These are phyloP conservation scores for Agrenia bidenticulata DNA, from an alignment of 2,888 invertebrate genomes.

Conservation along the genomic window DNA sequence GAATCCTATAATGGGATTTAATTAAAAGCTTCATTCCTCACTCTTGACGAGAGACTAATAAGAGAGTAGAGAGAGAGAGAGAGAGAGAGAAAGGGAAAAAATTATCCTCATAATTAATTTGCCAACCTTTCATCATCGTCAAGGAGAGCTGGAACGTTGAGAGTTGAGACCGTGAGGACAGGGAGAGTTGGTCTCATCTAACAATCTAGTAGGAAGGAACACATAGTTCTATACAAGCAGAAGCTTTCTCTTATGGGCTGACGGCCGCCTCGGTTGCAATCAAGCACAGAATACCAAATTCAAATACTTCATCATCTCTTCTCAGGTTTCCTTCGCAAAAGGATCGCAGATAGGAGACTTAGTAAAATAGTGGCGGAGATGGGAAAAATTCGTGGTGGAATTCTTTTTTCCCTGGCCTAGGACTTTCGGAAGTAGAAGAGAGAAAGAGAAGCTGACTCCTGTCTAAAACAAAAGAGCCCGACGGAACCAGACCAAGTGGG, in stretches of 20 bases:
- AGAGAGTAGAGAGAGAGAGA: conserved; percentile 19
- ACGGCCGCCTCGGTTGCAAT: not conserved
- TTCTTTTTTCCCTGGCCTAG: not conserved
- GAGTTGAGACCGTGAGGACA: not conserved
- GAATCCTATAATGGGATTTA: conserved; percentile 54
- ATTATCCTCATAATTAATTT: conserved; percentile 53
- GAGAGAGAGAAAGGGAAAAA: conserved; percentile 45
- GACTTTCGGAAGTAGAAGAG: no score
- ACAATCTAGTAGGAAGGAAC: not conserved
- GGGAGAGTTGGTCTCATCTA: not conserved
- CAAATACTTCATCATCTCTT: conserved; percentile 14
- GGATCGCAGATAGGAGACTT: not conserved
- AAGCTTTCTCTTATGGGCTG: not conserved
- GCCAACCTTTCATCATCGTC: conserved; percentile 53
- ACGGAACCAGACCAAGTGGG: no score
- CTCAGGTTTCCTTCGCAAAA: conserved; percentile 3
- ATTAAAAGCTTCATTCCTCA: conserved; percentile 52
- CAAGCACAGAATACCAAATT: conserved; percentile 13
- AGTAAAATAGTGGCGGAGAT: not conserved
- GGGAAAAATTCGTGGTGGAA: conserved; percentile 2
- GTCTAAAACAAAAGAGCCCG: conserved; percentile 14
- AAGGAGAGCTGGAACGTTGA: conserved; percentile 11
- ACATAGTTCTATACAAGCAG: not conserved
- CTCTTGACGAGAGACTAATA: conserved; percentile 22
- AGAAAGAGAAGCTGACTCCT: not conserved